A percentile compares a stretch with the other conserved stretches of the same genome.
Evolutionary conservation across 23 tunicate genomes (phyloP).

Genomic region (Clavelina lepadiformis): DNA sequence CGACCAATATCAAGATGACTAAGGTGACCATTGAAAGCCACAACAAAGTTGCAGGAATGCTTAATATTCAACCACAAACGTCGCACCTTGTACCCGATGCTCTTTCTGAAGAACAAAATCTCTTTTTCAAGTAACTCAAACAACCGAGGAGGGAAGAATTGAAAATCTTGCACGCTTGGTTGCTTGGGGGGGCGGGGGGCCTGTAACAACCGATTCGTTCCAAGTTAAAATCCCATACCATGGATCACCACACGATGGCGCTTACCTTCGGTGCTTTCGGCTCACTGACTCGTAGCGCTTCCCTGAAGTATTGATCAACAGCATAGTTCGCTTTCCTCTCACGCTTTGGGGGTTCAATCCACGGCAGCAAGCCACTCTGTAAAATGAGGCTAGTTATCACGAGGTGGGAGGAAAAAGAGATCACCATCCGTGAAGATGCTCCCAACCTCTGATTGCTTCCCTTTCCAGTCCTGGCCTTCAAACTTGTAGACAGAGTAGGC

Average conservation of each 20-base stretch:
- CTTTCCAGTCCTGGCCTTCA: slow-evolving; percentile 96
- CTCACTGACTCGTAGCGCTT: slow-evolving; percentile 87
- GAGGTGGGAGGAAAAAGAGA: too few relatives aligned
- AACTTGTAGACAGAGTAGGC: slow-evolving; percentile 98
- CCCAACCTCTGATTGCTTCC: slow-evolving; percentile 72
- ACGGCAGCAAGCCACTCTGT: slow-evolving; percentile 74
- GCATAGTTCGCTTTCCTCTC: slow-evolving; percentile 97
- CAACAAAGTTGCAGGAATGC: too few relatives aligned
- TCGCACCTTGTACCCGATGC: slow-evolving; percentile 90
- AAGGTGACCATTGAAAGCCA: too few relatives aligned
- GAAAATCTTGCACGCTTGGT: slow-evolving; percentile 94
- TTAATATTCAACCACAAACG: too few relatives aligned
- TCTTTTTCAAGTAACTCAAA: slow-evolving; percentile 88
- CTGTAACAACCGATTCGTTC: slow-evolving; percentile 10
- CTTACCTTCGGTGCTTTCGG: slow-evolving; percentile 93
- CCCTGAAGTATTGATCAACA: slow-evolving; percentile 97
- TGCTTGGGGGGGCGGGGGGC: slow-evolving; percentile 99
- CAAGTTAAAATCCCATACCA: background rate
- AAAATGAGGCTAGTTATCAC: background rate
- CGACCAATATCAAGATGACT: too few relatives aligned
- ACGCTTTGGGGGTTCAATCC: slow-evolving; percentile 99
- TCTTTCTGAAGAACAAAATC: slow-evolving; percentile 72
- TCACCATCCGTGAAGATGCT: too few relatives aligned
- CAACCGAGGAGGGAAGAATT: slow-evolving; percentile 89
- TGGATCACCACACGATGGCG: too few relatives aligned